Evolutionary conservation across 1,140 invertebrate genomes (phyloP).

Genomic region (Drosophila aff.): DNA sequence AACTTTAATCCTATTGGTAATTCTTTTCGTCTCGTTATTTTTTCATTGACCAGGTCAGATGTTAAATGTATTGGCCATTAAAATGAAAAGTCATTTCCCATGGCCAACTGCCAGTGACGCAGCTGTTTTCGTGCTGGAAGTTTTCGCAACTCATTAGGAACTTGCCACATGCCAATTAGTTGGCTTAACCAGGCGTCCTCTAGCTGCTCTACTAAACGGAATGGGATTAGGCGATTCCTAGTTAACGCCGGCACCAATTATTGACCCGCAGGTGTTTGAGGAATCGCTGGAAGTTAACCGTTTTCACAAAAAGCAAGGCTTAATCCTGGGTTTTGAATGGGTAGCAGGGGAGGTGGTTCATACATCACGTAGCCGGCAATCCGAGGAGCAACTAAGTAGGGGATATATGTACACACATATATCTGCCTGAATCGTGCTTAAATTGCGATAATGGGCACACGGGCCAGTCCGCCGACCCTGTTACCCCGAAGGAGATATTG

Average conservation of each 20-base stretch:
- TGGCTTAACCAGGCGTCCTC: constrained; percentile 34
- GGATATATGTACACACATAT: constrained; percentile 34
- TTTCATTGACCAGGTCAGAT: constrained; percentile 3
- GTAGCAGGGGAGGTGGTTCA: constrained; percentile 14
- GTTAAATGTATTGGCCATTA: constrained; percentile 17
- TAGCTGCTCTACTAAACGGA: constrained; percentile 20
- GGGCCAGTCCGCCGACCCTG: constrained; percentile 27
- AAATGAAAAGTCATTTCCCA: constrained; percentile 54
- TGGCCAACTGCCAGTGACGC: constrained; percentile 35
- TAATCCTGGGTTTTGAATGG: constrained; percentile 12
- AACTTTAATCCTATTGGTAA: constrained; percentile 3
- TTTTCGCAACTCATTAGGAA: constrained; percentile 74
- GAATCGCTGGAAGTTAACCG: constrained; percentile 28
- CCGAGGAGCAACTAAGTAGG: constrained; percentile 30
- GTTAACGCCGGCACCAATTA: constrained; percentile 53
- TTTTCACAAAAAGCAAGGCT: constrained; percentile 19
- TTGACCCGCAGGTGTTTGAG: constrained; percentile 38
- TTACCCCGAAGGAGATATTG: constrained; percentile 60
- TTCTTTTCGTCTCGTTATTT: constrained; percentile 6
- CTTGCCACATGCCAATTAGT: constrained; percentile 73
- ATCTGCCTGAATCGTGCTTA: constrained; percentile 67
- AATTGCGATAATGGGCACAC: constrained; percentile 74
- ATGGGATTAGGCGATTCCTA: constrained; percentile 21
- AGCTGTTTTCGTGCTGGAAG: constrained; percentile 44
- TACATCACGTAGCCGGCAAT: constrained; percentile 60